phyloP scores from a whole-genome alignment of 2,113 vertebrate genomes.

The Brachyhypopomus occidentalis region DNA sequence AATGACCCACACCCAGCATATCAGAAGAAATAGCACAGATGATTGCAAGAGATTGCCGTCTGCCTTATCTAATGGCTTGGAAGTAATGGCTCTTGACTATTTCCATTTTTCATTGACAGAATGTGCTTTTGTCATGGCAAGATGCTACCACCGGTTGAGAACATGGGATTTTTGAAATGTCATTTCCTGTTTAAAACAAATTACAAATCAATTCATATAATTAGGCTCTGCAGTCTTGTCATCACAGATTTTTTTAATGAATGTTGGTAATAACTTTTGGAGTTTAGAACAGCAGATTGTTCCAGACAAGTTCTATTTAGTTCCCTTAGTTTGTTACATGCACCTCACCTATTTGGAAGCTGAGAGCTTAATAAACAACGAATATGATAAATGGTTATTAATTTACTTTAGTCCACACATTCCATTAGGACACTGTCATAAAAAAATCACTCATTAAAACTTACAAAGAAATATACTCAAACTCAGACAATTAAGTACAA shows the following conservation, averaged over 20 bases:
- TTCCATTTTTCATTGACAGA: slow-evolving; percentile 64
- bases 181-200: slow-evolving; percentile 25
- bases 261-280: slow-evolving; percentile 11
- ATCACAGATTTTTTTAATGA: slow-evolving; percentile 28
- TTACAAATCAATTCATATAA: slow-evolving; percentile 24
- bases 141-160: slow-evolving; percentile 20
- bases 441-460: neutral
- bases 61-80: slow-evolving; percentile 66
- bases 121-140: slow-evolving; percentile 14
- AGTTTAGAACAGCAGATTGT: slow-evolving; percentile 21
- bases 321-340: too few species aligned
- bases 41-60: slow-evolving; percentile 66
- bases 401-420: neutral
- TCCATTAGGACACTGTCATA: neutral
- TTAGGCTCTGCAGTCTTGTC: neutral
- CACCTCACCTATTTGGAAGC: neutral
- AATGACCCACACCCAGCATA: slow-evolving; percentile 61
- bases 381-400: neutral
- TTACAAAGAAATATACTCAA: neutral
- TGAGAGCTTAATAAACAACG: neutral
- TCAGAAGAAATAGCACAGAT: slow-evolving; percentile 61
- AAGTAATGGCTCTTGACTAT: slow-evolving; percentile 68
- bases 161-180: slow-evolving; percentile 26
- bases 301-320: neutral
- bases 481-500: neutral